Evolutionary conservation across 2,888 invertebrate genomes (phyloP), one percentile per base, ranked within the genome.

Genomic region (Branchellion lobata): DNA sequence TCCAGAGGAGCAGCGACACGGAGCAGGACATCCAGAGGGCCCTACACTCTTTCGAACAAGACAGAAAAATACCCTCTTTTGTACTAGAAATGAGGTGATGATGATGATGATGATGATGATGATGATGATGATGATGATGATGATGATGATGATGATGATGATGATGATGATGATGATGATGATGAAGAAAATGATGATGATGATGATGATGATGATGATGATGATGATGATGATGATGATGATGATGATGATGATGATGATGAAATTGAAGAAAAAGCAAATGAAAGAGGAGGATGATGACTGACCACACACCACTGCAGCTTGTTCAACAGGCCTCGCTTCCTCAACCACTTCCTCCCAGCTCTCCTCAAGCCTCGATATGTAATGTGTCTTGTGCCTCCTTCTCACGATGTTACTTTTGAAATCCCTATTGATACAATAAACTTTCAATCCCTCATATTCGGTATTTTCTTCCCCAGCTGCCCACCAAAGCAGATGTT

Each of bases 301-400:
- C 47, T 18, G 3, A 18, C 61, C 3, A 57, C 8, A 3, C 61
- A 57, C 61, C 5, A 5, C 5, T 0, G 53, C 75, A 77, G 77
- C 34, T n/a, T 77, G n/a, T 77, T 77, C 77, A 65, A 53, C 36
- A 65, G 40, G 24, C 33, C 65, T 0, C 31, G 21, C 27, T 77
- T 77, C 65, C 8, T 31, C 36, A 57, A 34, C 27, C 47, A 33
- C 18, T 77, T 77, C n/a, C 40, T 77, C 34, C 77, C 77, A 18
- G 24, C 34, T 5, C 36, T 77, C 0, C 40, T 77, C 33, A 77
- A 27, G 36, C 65, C 77, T 18, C n/a, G 77, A 65, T 21, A 51
- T 8, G 77, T 77, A 31, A 33, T 61, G 51, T 5, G 29, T n/a
- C n/a, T n/a, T n/a, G n/a, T n/a, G n/a, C n/a, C 51, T 51, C 14